Evolutionary conservation across 2,797 vertebrate species (phyloP).

Genomic region (Sylvia borin): DNA sequence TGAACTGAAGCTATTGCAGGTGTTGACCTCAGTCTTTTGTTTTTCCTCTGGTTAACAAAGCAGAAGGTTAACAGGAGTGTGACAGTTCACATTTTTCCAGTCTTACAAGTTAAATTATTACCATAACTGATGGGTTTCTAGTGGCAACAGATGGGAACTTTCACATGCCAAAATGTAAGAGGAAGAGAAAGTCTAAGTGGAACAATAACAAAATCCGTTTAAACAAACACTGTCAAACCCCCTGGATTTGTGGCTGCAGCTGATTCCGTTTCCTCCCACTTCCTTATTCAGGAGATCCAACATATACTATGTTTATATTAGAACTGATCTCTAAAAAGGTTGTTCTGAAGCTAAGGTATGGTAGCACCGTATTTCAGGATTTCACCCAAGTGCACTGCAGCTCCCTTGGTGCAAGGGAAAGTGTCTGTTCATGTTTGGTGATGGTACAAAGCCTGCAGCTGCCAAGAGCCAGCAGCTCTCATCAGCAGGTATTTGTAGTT

Average conservation of each 20-base stretch:
- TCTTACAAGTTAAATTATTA: slow-evolving; percentile 57
- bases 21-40: slow-evolving; percentile 34
- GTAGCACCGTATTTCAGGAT: neutral
- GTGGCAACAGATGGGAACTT: slow-evolving; percentile 62
- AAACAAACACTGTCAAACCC: slow-evolving; percentile 52
- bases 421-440: neutral
- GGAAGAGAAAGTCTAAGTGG: slow-evolving; percentile 66
- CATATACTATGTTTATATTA: neutral
- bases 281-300: neutral
- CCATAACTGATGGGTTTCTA: slow-evolving; percentile 44
- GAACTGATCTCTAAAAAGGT: neutral
- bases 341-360: neutral
- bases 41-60: slow-evolving; percentile 51
- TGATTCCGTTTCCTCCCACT: slow-evolving; percentile 53
- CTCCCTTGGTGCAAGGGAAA: neutral
- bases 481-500: neutral
- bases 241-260: slow-evolving; percentile 37
- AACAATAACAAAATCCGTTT: slow-evolving; percentile 64
- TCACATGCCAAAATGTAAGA: slow-evolving; percentile 55
- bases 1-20: slow-evolving; percentile 31
- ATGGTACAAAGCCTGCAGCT: neutral
- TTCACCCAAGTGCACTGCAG: neutral
- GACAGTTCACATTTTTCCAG: slow-evolving; percentile 61
- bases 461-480: neutral
- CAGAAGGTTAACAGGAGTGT: slow-evolving; percentile 49